Percentiles rank a stretch among this genome's conserved stretches.
Evolutionary conservation across 1,140 invertebrate genomes (phyloP).

Genomic region (Hyles vespertilio): DNA sequence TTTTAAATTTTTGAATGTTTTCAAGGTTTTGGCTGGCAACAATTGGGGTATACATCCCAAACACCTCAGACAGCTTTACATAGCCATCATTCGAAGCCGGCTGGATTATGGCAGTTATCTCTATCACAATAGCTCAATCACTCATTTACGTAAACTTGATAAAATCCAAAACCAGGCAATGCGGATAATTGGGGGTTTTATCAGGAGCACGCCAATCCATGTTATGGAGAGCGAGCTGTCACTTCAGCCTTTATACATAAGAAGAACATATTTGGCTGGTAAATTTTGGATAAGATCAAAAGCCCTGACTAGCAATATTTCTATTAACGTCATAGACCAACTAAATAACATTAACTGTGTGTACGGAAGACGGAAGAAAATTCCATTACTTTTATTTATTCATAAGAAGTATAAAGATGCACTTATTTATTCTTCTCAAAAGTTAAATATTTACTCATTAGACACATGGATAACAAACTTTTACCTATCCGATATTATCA

Average conservation of each 20-base stretch:
- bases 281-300: background rate
- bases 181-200: constrained; percentile 4
- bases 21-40: constrained; percentile 19
- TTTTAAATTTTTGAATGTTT: constrained; percentile 20
- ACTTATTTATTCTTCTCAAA: no score
- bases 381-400: no score
- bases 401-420: no score
- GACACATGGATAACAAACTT: no score
- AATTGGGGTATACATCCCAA: constrained; percentile 25
- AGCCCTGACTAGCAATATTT: background rate
- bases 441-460: no score
- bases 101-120: background rate
- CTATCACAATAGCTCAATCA: background rate
- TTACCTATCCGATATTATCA: no score
- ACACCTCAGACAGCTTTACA: constrained; percentile 19
- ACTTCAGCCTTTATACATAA: background rate
- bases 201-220: background rate
- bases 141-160: background rate
- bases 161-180: background rate
- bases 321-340: background rate
- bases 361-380: no score
- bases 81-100: constrained; percentile 7
- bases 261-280: background rate
- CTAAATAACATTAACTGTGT: no score
- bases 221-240: background rate